phyloP scores from a whole-genome alignment of 2,888 invertebrate genomes.

The Frankliniella intonsa region DNA sequence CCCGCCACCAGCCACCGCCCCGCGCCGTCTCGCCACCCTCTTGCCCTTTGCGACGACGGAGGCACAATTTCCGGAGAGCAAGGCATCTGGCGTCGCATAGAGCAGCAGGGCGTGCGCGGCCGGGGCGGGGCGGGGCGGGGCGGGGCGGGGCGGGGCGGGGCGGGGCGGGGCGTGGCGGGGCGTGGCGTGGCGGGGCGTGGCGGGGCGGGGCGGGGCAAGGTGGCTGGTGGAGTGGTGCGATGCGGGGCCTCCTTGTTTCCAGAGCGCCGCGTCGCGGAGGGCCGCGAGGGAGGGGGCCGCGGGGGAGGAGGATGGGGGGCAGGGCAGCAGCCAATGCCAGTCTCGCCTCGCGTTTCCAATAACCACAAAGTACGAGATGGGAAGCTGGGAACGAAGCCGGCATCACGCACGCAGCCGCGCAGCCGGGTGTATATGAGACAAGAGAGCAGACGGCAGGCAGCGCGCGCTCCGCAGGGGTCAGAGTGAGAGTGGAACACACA shows the following conservation, averaged over 20 bases:
- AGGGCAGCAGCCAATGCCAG: not conserved
- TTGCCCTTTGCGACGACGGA: not conserved
- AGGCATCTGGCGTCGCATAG: slow-evolving; percentile 3
- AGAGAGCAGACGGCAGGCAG: no score
- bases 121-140: not conserved
- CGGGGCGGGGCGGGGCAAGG: no score
- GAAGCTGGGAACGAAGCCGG: not conserved
- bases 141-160: not conserved
- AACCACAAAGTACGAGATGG: slow-evolving; percentile 9
- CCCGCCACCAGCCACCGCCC: not conserved
- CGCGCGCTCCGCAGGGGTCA: no score
- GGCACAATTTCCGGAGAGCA: slow-evolving; percentile 24
- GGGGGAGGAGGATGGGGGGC: no score
- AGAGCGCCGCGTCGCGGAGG: not conserved
- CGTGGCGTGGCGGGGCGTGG: not conserved
- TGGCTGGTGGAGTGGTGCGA: no score
- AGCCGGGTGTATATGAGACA: not conserved
- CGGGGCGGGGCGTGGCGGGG: no score
- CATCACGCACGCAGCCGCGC: not conserved
- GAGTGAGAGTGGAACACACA: no score
- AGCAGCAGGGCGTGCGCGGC: not conserved
- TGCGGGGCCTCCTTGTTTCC: not conserved
- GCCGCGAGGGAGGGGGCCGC: no score
- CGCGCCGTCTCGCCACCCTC: not conserved
- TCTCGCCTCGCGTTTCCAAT: not conserved